Conservation (phyloP, 2,113 vertebrate genomes). For the Syngnathus floridae region DNA sequence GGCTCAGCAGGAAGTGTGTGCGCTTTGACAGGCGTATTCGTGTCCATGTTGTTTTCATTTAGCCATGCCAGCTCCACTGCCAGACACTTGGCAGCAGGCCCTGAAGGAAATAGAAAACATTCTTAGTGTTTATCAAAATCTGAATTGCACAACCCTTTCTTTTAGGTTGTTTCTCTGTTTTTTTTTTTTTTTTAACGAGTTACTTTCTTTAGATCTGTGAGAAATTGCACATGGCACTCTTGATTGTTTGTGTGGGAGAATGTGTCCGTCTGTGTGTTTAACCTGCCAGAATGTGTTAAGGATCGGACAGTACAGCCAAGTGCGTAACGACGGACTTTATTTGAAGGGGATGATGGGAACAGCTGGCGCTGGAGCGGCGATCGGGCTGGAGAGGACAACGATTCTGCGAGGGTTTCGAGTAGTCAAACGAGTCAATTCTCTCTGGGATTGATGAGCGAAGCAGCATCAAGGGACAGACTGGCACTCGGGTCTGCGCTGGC, state of each 20-base stretch:
- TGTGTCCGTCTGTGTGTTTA: conserved; percentile 35
- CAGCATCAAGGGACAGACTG: too few relatives aligned
- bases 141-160: conserved; percentile 56
- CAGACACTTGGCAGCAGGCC: conserved; percentile 57
- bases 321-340: too few relatives aligned
- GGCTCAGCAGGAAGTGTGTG: conserved; percentile 30
- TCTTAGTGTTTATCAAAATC: conserved; percentile 65
- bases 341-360: too few relatives aligned
- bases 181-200: conserved; percentile 43
- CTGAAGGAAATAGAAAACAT: conserved; percentile 65
- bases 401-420: too few relatives aligned
- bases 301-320: too few relatives aligned
- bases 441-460: too few relatives aligned
- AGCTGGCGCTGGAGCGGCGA: too few relatives aligned
- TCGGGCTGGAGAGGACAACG: too few relatives aligned
- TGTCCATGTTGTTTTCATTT: conserved; percentile 59
- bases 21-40: conserved; percentile 50
- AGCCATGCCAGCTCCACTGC: conserved; percentile 47
- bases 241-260: conserved; percentile 22
- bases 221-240: conserved; percentile 66
- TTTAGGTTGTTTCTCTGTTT: conserved; percentile 31
- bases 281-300: too few relatives aligned
- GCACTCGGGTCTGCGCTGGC: too few relatives aligned
- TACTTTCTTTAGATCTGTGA: conserved; percentile 57
- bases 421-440: too few relatives aligned